Evolutionary conservation across 1,140 invertebrate species (phyloP), one percentile per base, ranked within the genome.

Genomic region (Choristoneura fumiferana): DNA sequence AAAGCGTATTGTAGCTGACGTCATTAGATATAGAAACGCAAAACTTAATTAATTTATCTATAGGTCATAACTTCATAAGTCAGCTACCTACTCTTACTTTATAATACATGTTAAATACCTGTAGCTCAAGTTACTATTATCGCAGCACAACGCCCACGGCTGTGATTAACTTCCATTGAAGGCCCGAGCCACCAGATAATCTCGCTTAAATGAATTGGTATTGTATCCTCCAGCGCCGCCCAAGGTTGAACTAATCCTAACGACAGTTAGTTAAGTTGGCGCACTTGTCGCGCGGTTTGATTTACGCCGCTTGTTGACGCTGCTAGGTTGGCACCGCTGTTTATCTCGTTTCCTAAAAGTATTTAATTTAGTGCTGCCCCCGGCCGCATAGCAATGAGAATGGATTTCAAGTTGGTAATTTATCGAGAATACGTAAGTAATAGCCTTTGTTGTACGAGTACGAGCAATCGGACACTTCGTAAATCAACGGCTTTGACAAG

Each of bases 211-310:
- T 49, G 43, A 49, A 33, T 49, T 49, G 43, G 43, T 22, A 49
- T 49, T 49, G 43, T 49, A 22, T 33, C 18, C 17, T 18, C 40
- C 22, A 10, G 17, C 43, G 22, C 22, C 10, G 43, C 1, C 10
- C 6, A n/a, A n/a, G n/a, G n/a, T n/a, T n/a, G n/a, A n/a, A n/a
- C n/a, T n/a, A n/a, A n/a, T n/a, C n/a, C n/a, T n/a, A n/a, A 22
- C 43, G 43, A 49, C 43, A 12, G 43, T 49, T 49, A 43, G 40
- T 43, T 1, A 22, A 22, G 18, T 49, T 49, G 40, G 40, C n/a
- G 18, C 40, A 45, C 40, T 40, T 45, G 43, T 49, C 18, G 12
- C 43, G 12, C 10, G 5, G 9, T 49, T 17, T 49, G 43, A 49
- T 49, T 49, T 49, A 49, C 12, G 29, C 10, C 17, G 8, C n/a